Evolutionary conservation across 1,140 invertebrate species (phyloP), one percentile per base, ranked within the genome.

Genomic region (Brachionus manjavacas): DNA sequence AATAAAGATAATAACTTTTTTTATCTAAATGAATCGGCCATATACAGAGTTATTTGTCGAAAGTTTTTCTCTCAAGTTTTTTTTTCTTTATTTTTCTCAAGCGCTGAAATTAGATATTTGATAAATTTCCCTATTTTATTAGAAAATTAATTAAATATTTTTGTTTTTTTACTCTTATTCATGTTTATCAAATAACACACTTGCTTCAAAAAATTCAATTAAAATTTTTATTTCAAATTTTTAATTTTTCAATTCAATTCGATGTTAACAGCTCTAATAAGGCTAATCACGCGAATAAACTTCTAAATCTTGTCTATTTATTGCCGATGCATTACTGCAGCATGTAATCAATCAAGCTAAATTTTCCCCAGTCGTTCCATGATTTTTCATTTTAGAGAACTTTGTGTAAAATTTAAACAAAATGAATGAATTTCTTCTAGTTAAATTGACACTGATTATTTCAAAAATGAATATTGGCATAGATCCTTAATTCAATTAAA

Each of bases 121-220:
- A 68, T 68, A 68, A 68, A 68, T 31, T 31, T 31, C 8, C 25
- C n/a, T n/a, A 68, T 52, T n/a, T 66, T 14, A 68, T 68, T 68
- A 68, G 66, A 68, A 31, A 68, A n/a, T 68, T 68, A 68, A 68
- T 68, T 68, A 68, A 68, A 31, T 68, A 11, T 68, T 46, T 68
- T 35, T 23, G 9, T 20, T 60, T 60, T 20, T 23, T 60, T 60
- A 60, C 52, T 60, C n/a, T 60, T 20, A 60, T 60, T 60, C 52
- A 60, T 60, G 52, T 60, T 60, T 60, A 9, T 60, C 52, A 60
- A 55, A 60, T 20, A 60, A 60, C 7, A 60, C 52, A 60, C 52
- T 60, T 60, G 52, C 52, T 20, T 60, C 52, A 23, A 60, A 60
- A 60, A 60, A 60, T 60, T 60, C 52, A 60, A 60, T 60, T 60